Conservation (phyloP, 2,888 invertebrate genomes). For the Agrypnus murinus region DNA sequence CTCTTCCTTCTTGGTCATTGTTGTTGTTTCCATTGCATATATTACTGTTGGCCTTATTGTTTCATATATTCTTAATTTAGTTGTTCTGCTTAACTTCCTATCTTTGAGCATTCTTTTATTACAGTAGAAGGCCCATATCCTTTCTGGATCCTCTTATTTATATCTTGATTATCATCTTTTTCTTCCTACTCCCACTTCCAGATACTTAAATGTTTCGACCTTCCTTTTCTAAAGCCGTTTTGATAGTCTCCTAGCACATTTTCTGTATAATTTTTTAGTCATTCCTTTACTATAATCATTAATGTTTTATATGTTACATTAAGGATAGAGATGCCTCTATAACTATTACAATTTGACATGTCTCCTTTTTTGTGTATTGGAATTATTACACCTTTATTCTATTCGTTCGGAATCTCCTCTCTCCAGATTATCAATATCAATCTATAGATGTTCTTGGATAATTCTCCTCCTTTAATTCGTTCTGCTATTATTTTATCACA, state of each 20-base stretch:
- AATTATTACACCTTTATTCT: neutral
- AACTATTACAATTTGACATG: neutral
- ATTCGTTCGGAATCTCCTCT: neutral
- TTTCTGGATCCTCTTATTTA: too few species aligned
- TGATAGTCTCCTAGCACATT: neutral
- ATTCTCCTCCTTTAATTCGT: neutral
- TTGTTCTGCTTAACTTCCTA: too few species aligned
- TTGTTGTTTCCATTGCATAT: too few species aligned
- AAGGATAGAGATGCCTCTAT: neutral
- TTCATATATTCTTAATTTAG: too few species aligned
- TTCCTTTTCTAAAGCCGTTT: neutral
- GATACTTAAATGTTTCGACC: too few species aligned
- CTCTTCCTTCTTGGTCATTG: too few species aligned
- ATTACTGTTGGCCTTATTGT: too few species aligned
- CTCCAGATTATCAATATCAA: neutral
- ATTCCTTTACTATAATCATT: neutral
- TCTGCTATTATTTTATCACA: neutral
- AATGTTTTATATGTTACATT: neutral
- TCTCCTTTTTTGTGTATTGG: neutral
- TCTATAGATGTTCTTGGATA: neutral
- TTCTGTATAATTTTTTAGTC: neutral
- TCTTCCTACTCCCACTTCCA: too few species aligned
- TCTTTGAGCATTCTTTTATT: too few species aligned
- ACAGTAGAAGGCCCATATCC: too few species aligned
- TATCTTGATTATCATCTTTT: too few species aligned